Base-by-base conservation (phyloP, 2,113 vertebrate species). In the Plestiodon gilberti region DNA sequence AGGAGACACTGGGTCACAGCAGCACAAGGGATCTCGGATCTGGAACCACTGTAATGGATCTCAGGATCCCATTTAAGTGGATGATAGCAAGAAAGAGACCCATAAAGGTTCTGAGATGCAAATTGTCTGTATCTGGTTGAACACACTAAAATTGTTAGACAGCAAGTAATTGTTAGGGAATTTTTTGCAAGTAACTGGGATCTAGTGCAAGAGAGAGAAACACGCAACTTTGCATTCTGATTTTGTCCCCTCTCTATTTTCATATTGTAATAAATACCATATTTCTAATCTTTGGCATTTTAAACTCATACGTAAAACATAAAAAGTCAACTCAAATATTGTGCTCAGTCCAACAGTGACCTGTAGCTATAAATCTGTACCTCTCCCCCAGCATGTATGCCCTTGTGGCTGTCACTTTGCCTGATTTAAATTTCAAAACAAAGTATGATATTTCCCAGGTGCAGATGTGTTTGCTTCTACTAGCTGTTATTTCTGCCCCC, bases 391-490 rank as follows among this genome's bases (percentile, higher is more conserved):
- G 20, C 90, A 89, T 64, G 77, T 55, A 0, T 87, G 87, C 92
- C 91, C 43, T 81, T 89, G 93, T 83, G 93, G 89, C 93, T 94
- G 93, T 93, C 91, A 88, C 85, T 87, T 82, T 94, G 91, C 89
- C 93, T 91, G 11, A 86, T 88, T 18, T 25, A 91, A 78, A 89
- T 59, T 86, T 90, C 70, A 94, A 92, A 94, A 92, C 86, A 89
- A 94, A 82, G 74, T 85, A 1, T 90, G 92, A 94, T 85, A 93
- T 92, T 88, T 92, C 93, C 93, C 93, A 95, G 92, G 93, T 92
- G 92, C 93, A 88, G 90, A 89, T 35, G 17, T 33, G 82, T 15
- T 84, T 55, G 87, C 33, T 83, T 89, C 81, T 89, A 91, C 81
- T 64, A 88, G 85, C 87, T 88, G 85, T 87, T 80, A 6, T 61